phyloP scores from a whole-genome alignment of 2,888 invertebrate species.

The Melangyna quadrimaculata region DNA sequence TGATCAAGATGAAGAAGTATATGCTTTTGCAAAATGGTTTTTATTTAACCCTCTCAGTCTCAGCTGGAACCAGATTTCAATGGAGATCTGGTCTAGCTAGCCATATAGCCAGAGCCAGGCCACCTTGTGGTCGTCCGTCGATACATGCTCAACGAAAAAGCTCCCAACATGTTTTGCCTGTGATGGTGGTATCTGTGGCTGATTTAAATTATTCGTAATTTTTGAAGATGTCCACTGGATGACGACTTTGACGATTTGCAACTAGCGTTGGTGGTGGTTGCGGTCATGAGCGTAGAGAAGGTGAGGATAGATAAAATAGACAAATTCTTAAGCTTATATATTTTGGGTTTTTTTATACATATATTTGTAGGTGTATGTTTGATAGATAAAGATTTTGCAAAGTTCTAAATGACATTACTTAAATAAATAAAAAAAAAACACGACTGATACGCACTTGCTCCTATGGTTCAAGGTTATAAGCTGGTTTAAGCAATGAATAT shows the following conservation, averaged over 20 bases:
- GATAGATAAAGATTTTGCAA: neutral
- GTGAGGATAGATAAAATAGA: neutral
- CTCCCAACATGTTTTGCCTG: slow-evolving; percentile 20
- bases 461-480: neutral
- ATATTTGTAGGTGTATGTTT: neutral
- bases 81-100: slow-evolving; percentile 72
- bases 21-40: slow-evolving; percentile 59
- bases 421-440: neutral
- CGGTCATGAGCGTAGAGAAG: slow-evolving; percentile 21
- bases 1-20: slow-evolving; percentile 67
- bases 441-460: neutral
- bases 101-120: too few relatives aligned
- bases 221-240: slow-evolving; percentile 47
- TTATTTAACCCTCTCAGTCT: too few relatives aligned
- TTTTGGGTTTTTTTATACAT: neutral
- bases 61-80: slow-evolving; percentile 73
- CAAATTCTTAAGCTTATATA: neutral
- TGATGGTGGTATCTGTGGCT: neutral
- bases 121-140: slow-evolving; percentile 55
- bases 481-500: neutral
- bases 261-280: slow-evolving; percentile 37
- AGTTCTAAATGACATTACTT: neutral
- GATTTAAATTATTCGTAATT: slow-evolving; percentile 54
- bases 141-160: slow-evolving; percentile 50
- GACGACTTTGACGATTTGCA: slow-evolving; percentile 38